Base-by-base conservation (phyloP, 2,888 invertebrate species). In the Drosophila antonietae region DNA sequence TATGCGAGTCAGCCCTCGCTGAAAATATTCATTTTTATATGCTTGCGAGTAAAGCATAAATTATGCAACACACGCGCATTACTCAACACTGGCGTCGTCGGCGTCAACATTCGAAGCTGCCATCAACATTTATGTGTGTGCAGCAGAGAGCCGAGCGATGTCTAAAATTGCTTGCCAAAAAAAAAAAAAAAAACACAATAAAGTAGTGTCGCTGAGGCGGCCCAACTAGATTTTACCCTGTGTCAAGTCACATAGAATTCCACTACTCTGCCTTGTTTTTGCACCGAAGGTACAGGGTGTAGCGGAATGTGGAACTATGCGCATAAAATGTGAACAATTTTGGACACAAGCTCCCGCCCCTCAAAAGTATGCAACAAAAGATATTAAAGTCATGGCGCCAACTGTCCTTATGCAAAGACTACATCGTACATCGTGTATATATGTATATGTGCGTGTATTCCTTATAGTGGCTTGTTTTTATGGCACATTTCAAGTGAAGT, bases 21-120 rank as follows among this genome's bases (percentile, higher is more conserved):
- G 53, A 59, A 58, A 73, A 56, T 78, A 71, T 49, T 15, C 69
- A 70, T 67, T 67, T 83, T 60, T 64, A 59, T 72, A 62, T 49
- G 77, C 72, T 41, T 63, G 74, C 73, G 56, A 55, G 73, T 51
- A 69, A 73, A 67, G 28, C 82, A 83, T 83, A 83, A 87, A 81
- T 87, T 81, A 87, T 87, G 88, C 88, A 83, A 62, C 70, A 75
- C 64, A 71, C 71, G 82, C 67, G 73, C 83, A 84, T 83, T 87
- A 82, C 82, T 81, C 83, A 83, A 84, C 75, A 73, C 82, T 57
- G 82, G 60, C 75, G 68, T 59, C 60, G 60, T 41, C 61, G 70
- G 41, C 58, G 44, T 53, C 51, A 52, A 47, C 60, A 66, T 55
- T 59, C 70, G 64, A 65, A 49, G 69, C 64, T 73, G 68, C 73